A percentile compares a stretch with the other conserved stretches of the same genome.
These are phyloP conservation scores for Paguma larvata DNA, from an alignment of 2,797 vertebrate genomes.

Conservation along the genomic window DNA sequence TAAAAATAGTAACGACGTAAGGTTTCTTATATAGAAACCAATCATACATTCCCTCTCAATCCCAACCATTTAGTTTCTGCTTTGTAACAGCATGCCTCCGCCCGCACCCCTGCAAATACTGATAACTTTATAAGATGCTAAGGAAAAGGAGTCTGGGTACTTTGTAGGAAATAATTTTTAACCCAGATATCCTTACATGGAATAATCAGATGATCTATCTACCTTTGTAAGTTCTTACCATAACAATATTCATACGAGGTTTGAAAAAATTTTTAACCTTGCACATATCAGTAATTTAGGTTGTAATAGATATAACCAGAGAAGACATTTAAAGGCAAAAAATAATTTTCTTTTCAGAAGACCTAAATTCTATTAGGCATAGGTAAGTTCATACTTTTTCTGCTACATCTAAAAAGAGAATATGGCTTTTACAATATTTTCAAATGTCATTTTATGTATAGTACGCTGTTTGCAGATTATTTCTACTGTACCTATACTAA, in stretches of 20 bases:
- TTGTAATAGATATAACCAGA: not conserved
- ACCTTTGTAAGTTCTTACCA: constrained; percentile 5
- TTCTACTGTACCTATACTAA: not conserved
- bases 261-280: constrained; percentile 14
- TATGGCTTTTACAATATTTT: not conserved
- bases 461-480: not conserved
- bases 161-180: constrained; percentile 34
- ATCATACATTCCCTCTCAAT: not conserved
- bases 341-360: not conserved
- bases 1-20: not conserved
- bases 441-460: not conserved
- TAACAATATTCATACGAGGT: not conserved
- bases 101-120: not conserved
- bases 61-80: not conserved
- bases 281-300: not conserved
- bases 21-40: not conserved
- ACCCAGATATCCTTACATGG: not conserved
- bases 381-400: not conserved
- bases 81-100: not conserved
- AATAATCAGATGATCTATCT: not conserved
- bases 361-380: not conserved
- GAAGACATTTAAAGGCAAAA: constrained; percentile 12
- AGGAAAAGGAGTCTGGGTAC: not conserved
- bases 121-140: not conserved
- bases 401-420: constrained; percentile 9